These are phyloP conservation scores for Drosophila truncata DNA, from an alignment of 1,140 invertebrate genomes.

Conservation along the genomic window DNA sequence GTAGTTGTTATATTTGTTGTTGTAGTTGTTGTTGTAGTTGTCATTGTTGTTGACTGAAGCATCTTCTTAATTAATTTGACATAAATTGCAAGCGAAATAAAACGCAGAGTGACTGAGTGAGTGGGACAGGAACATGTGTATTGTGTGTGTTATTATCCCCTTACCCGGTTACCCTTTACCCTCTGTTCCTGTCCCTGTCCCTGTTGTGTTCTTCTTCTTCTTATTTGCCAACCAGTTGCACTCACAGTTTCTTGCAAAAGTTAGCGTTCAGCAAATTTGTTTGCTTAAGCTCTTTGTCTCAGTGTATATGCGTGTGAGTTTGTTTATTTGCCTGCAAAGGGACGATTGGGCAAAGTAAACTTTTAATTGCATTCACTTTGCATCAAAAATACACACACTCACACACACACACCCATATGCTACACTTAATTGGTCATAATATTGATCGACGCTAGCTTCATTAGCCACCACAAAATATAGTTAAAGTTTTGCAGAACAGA, in stretches of 20 bases:
- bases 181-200: not conserved
- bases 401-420: constrained; percentile 2
- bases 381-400: constrained; percentile 9
- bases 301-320: not conserved
- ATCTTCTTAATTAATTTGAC: constrained; percentile 80
- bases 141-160: no score
- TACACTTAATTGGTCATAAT: constrained; percentile 36
- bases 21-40: not conserved
- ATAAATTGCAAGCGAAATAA: constrained; percentile 68
- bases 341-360: constrained; percentile 48
- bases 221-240: constrained; percentile 40
- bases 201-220: constrained; percentile 2
- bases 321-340: constrained; percentile 43
- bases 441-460: constrained; percentile 34
- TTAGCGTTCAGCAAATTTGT: constrained; percentile 59
- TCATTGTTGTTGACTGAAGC: constrained; percentile 30
- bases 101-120: constrained; percentile 17
- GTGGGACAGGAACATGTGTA: constrained; percentile 45
- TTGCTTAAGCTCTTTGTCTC: constrained; percentile 43
- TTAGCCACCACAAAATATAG: constrained; percentile 19
- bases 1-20: no score
- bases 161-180: no score
- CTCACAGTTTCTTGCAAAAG: constrained; percentile 63
- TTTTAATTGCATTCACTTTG: constrained; percentile 71
- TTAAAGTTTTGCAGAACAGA: constrained; percentile 19